A percentile compares a stretch with the other conserved stretches of the same genome.
phyloP scores from a whole-genome alignment of 2,113 vertebrate genomes.

The Podarcis cretensis region DNA sequence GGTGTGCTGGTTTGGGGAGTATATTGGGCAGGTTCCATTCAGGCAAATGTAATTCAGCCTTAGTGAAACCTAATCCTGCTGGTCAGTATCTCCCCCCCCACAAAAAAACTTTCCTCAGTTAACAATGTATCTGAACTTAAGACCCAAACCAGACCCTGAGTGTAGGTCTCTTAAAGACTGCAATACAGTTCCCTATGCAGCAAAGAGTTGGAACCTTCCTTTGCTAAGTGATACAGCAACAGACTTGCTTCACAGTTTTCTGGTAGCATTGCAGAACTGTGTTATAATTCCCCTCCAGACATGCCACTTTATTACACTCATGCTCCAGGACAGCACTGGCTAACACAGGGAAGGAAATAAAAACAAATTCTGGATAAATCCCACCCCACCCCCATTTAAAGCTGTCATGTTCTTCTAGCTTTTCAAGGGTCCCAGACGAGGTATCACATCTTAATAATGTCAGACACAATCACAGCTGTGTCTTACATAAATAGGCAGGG shows the following conservation, averaged over 20 bases:
- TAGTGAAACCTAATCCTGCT: too few relatives aligned
- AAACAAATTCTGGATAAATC: slow-evolving; percentile 6
- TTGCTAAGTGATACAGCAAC: not conserved
- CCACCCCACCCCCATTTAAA: not conserved
- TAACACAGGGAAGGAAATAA: not conserved
- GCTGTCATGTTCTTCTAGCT: slow-evolving; percentile 44
- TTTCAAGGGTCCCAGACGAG: slow-evolving; percentile 24
- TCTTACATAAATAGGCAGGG: slow-evolving; percentile 20
- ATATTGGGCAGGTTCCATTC: too few relatives aligned
- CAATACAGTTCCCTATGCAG: not conserved
- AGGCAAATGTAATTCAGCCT: too few relatives aligned
- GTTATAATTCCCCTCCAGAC: not conserved
- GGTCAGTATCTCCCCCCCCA: too few relatives aligned
- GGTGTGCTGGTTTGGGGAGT: too few relatives aligned
- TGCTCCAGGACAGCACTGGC: slow-evolving; percentile 21
- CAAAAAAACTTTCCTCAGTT: too few relatives aligned
- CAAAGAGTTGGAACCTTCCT: not conserved
- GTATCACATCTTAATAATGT: slow-evolving; percentile 48
- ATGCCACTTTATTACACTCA: not conserved
- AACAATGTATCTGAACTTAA: not conserved
- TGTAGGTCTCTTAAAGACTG: not conserved
- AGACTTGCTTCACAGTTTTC: not conserved
- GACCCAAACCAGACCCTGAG: not conserved
- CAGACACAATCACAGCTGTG: slow-evolving; percentile 21
- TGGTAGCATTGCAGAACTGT: not conserved